Conservation (phyloP, 2,797 vertebrate species). For the Bucorvus abyssinicus region DNA sequence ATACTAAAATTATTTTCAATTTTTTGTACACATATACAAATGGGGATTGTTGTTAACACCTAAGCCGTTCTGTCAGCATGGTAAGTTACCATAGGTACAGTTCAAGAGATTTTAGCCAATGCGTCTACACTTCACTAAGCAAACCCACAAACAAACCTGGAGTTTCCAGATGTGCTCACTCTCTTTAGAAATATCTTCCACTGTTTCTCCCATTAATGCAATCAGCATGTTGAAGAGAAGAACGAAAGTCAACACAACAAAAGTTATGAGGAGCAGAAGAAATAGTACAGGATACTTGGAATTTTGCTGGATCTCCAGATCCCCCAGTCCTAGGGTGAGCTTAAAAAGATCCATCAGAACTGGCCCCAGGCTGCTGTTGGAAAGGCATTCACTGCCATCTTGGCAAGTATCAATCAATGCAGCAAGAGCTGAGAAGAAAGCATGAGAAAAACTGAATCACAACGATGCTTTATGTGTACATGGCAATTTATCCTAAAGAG, state of each 20-base stretch:
- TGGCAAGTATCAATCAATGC: slow-evolving; percentile 74
- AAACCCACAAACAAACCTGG: slow-evolving; percentile 72
- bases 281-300: slow-evolving; percentile 81
- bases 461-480: background rate
- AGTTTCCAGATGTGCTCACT: slow-evolving; percentile 82
- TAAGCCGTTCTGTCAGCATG: background rate
- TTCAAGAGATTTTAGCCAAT: background rate
- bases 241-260: slow-evolving; percentile 80
- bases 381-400: slow-evolving; percentile 25
- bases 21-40: background rate
- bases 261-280: slow-evolving; percentile 80
- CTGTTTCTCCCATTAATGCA: slow-evolving; percentile 81
- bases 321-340: slow-evolving; percentile 81
- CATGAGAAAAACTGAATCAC: background rate
- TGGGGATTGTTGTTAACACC: background rate
- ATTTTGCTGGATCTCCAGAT: slow-evolving; percentile 80
- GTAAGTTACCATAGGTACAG: background rate
- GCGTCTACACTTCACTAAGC: background rate
- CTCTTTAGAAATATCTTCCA: slow-evolving; percentile 82
- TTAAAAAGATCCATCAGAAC: slow-evolving; percentile 80
- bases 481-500: background rate
- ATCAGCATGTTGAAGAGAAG: slow-evolving; percentile 84
- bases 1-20: background rate
- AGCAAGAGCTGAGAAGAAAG: slow-evolving; percentile 73
- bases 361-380: slow-evolving; percentile 75